Evolutionary conservation across 2,113 vertebrate genomes (phyloP).

Genomic region (Neotoma lepida): DNA sequence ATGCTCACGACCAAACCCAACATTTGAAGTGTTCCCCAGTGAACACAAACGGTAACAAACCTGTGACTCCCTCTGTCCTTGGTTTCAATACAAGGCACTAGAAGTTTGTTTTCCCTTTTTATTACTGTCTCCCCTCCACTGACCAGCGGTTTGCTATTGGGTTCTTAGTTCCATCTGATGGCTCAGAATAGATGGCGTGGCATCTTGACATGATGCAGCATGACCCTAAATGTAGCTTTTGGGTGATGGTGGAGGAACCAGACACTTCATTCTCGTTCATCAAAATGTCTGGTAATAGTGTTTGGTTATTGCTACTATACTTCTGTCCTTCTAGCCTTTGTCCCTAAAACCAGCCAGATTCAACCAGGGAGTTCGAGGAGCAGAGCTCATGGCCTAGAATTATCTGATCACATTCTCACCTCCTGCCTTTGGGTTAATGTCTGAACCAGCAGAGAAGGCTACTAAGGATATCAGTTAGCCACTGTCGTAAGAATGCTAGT

Average conservation of each 20-base stretch:
- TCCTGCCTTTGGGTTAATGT: background rate
- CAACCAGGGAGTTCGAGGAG: background rate
- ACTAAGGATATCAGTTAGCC: background rate
- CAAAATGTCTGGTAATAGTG: background rate
- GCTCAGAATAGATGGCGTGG: background rate
- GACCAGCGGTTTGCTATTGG: background rate
- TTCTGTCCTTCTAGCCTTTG: background rate
- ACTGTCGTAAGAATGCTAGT: background rate
- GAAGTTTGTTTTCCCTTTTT: background rate
- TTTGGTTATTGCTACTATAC: background rate
- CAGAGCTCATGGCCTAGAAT: background rate
- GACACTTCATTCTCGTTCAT: background rate
- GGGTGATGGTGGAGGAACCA: background rate
- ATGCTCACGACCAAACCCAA: background rate
- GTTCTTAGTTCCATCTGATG: background rate
- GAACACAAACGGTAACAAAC: background rate
- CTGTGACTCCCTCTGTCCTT: background rate
- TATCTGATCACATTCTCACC: background rate
- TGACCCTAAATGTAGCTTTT: conserved; percentile 7
- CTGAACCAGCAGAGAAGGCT: background rate
- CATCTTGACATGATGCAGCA: background rate
- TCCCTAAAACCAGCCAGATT: background rate
- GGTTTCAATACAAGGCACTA: background rate
- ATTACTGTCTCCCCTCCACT: background rate
- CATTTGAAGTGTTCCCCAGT: background rate